These are phyloP conservation scores for Sebastes miniatus DNA, from an alignment of 2,797 vertebrate genomes.

Conservation along the genomic window DNA sequence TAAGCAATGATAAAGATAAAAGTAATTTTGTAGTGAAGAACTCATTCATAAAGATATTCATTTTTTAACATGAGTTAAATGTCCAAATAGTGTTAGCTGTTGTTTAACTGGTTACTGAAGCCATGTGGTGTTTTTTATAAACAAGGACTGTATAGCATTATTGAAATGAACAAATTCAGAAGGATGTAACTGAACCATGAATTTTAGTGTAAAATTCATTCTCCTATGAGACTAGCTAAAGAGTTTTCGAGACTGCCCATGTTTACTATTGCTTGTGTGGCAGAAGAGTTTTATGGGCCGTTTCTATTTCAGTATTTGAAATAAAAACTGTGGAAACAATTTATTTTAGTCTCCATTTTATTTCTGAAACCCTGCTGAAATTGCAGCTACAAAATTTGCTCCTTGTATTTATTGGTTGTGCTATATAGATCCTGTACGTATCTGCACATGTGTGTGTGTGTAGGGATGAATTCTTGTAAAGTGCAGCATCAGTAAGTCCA, in stretches of 20 bases:
- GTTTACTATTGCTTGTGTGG: neutral
- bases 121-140: neutral
- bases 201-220: neutral
- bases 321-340: neutral
- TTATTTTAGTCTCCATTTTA: neutral
- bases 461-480: slow-evolving; percentile 10
- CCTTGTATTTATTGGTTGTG: slow-evolving; percentile 11
- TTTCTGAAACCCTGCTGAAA: neutral
- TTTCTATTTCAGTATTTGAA: neutral
- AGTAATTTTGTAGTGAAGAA: neutral
- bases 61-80: neutral
- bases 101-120: neutral
- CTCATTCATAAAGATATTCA: neutral
- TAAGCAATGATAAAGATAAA: neutral
- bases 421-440: slow-evolving; percentile 1
- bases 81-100: neutral
- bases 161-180: neutral
- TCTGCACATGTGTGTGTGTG: neutral
- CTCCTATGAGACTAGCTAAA: neutral
- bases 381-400: slow-evolving; percentile 27
- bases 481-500: slow-evolving; percentile 25
- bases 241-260: neutral
- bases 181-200: neutral
- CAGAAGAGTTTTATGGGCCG: neutral
- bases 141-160: neutral